Evolutionary conservation across 1,140 invertebrate species (phyloP).

Genomic region (Drosophila teissieri): DNA sequence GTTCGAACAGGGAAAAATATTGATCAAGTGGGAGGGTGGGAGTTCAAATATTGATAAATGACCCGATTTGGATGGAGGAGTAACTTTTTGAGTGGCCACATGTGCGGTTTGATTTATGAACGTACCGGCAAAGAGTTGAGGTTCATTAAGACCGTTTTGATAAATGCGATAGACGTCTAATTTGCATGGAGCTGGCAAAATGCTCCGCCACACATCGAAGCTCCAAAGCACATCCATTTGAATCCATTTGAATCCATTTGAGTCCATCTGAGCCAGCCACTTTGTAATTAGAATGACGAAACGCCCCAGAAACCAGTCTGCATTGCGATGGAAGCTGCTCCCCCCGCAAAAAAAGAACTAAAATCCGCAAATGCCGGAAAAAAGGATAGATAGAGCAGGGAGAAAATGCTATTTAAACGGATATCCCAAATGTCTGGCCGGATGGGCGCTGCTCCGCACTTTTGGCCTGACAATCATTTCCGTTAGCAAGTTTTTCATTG

Average conservation of each 20-base stretch:
- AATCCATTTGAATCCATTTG: constrained; percentile 20
- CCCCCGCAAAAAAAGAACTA: background rate
- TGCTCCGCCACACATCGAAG: constrained; percentile 7
- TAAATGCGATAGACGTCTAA: constrained; percentile 39
- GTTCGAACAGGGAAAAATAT: constrained; percentile 2
- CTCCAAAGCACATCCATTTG: constrained; percentile 18
- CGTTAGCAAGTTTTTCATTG: constrained; percentile 63
- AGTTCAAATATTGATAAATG: constrained; percentile 45
- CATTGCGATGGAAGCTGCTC: constrained; percentile 18
- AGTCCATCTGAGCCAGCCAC: constrained; percentile 23
- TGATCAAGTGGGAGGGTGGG: background rate
- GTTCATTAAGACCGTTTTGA: constrained; percentile 42
- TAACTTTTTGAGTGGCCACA: constrained; percentile 41
- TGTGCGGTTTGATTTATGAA: constrained; percentile 48
- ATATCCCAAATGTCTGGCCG: constrained; percentile 67
- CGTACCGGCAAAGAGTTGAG: constrained; percentile 12
- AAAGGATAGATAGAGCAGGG: constrained; percentile 19
- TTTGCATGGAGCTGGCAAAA: constrained; percentile 33
- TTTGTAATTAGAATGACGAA: constrained; percentile 48
- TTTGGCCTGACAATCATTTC: constrained; percentile 70
- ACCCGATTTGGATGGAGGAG: constrained; percentile 20
- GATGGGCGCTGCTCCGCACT: constrained; percentile 41
- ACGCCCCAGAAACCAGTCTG: constrained; percentile 5
- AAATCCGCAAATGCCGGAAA: constrained; percentile 26
- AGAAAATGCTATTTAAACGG: constrained; percentile 56